Evolutionary conservation across 2,888 invertebrate genomes (phyloP).

Genomic region (Leptodirus hochenwartii): DNA sequence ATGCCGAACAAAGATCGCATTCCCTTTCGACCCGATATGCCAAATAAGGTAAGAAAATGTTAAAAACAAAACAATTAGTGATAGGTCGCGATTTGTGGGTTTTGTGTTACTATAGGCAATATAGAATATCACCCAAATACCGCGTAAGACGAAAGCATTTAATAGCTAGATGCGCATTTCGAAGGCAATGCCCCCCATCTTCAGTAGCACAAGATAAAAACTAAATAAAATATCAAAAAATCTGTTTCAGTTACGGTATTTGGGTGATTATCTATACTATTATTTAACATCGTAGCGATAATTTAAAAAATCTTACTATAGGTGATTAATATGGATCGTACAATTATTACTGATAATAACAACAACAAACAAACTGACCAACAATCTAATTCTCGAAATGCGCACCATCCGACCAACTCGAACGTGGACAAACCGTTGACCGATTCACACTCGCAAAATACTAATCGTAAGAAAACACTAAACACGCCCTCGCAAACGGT

Average conservation of each 20-base stretch:
- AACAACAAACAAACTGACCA: constrained; percentile 9
- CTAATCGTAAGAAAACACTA: constrained; percentile 49
- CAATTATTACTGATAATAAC: constrained; percentile 13
- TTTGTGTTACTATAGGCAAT: constrained; percentile 17
- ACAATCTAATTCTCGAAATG: constrained; percentile 11
- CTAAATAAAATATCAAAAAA: too few relatives aligned
- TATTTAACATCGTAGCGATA: too few relatives aligned
- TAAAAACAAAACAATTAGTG: too few relatives aligned
- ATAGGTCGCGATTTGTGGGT: constrained; percentile 17
- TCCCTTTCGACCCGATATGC: constrained; percentile 54
- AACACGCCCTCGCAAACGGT: constrained; percentile 58
- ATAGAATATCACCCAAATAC: too few relatives aligned
- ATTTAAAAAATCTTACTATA: too few relatives aligned
- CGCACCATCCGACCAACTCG: constrained; percentile 10
- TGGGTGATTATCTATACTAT: too few relatives aligned
- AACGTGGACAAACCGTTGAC: constrained; percentile 14
- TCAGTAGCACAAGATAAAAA: too few relatives aligned
- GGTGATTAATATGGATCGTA: constrained; percentile 23
- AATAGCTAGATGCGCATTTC: too few relatives aligned
- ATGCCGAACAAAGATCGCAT: constrained; percentile 70
- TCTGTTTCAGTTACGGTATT: too few relatives aligned
- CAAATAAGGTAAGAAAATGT: constrained; percentile 16
- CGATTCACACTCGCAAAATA: constrained; percentile 17
- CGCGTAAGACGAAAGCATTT: too few relatives aligned
- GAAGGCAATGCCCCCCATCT: too few relatives aligned